Base-by-base conservation (phyloP, 1,140 invertebrate genomes). In the Drosophila kurseongensis region DNA sequence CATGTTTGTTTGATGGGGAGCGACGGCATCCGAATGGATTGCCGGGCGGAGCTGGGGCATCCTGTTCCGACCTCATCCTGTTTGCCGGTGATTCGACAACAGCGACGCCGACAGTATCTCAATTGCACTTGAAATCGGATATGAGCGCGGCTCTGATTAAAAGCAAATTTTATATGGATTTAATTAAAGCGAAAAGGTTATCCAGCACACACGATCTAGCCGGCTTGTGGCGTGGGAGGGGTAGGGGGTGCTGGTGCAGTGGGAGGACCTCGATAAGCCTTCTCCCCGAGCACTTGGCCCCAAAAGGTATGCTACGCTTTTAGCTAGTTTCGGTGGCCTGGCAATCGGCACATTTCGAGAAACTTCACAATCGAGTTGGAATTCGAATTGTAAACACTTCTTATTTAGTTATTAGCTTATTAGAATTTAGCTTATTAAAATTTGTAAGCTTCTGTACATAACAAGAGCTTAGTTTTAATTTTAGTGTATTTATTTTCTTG, bases 101-200 rank as follows among this genome's bases (percentile, higher is more conserved):
- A 12, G 29, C 42, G 8, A 16, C 48, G 8, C 16, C 42, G 8
- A 36, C 59, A 74, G 61, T 66, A 42, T 75, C 72, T 76, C 50
- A 76, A 77, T 69, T 61, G 62, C 63, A 60, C 51, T 75, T 45
- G 62, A 77, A 76, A 66, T 76, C 65, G 59, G 71, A 71, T 75
- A 75, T 80, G 60, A 61, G 59, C 69, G 56, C 59, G 38, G 59
- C 82, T 68, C 48, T 51, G 36, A 55, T 75, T 56, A 52, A 65
- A 75, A 75, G 44, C 13, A 47, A 45, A 73, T 62, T 55, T 62
- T 74, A 63, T 65, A 44, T 65, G 68, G 12, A 62, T 72, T 61
- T 72, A 74, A 74, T 74, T 74, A 74, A 62, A 61, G 67, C 40
- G 40, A 58, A 36, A 51, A 58, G 69, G 66, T 69, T 51, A 52